These are phyloP conservation scores for Poeciliopsis paucimaculata DNA, from an alignment of 2,797 vertebrate genomes.

Conservation along the genomic window DNA sequence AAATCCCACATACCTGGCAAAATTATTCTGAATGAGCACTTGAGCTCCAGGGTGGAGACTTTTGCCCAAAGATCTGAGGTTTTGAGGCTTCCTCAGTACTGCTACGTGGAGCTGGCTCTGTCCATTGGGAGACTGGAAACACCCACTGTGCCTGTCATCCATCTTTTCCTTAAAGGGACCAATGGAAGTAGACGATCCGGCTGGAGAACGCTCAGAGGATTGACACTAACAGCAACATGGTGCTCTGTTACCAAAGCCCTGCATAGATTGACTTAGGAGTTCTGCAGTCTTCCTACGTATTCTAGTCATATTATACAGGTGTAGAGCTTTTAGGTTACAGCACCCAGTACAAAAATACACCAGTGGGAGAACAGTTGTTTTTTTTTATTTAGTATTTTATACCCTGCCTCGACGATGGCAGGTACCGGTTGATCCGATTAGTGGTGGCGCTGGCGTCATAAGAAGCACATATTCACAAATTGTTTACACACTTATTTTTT, in stretches of 20 bases:
- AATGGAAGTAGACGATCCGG: conserved; percentile 49
- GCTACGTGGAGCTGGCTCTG: conserved; percentile 74
- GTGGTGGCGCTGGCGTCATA: conserved; percentile 93
- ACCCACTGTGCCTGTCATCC: conserved; percentile 72
- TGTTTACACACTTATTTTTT: conserved; percentile 92
- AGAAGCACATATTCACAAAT: conserved; percentile 89
- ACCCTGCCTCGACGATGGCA: conserved; percentile 71
- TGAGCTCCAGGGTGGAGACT: conserved; percentile 71
- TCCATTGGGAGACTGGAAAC: conserved; percentile 64
- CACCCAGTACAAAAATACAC: conserved; percentile 62
- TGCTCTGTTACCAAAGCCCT: conserved; percentile 70
- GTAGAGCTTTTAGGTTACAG: conserved; percentile 66
- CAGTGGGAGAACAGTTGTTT: conserved; percentile 53
- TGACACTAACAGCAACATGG: conserved; percentile 68
- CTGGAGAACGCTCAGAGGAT: conserved; percentile 59
- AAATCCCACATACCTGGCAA: conserved; percentile 47
- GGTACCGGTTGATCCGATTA: conserved; percentile 80
- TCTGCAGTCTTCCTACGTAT: conserved; percentile 67
- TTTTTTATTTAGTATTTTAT: conserved; percentile 64
- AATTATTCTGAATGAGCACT: conserved; percentile 71
- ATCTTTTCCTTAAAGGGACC: conserved; percentile 73
- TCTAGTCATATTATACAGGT: conserved; percentile 69
- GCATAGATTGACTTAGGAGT: conserved; percentile 34
- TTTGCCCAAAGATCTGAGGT: conserved; percentile 65
- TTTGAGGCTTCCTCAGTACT: conserved; percentile 50